Conservation (phyloP, 2,888 invertebrate genomes). For the Eulithis testata region DNA sequence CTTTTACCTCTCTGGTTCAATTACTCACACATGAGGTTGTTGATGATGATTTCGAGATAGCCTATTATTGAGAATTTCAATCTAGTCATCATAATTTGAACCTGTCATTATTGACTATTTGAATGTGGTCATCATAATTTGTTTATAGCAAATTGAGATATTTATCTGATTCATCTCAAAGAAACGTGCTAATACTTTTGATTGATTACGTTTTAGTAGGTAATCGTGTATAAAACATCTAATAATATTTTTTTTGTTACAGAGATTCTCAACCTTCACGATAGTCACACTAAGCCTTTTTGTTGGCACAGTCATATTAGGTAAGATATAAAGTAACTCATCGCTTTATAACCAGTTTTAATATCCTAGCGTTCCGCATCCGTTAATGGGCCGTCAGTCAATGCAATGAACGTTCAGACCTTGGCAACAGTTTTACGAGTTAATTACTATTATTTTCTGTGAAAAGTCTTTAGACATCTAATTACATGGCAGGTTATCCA, state of each 20-base stretch:
- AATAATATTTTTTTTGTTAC: slow-evolving; percentile 67
- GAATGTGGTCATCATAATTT: slow-evolving; percentile 30
- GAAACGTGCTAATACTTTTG: slow-evolving; percentile 12
- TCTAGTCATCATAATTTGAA: slow-evolving; percentile 10
- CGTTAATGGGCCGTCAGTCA: slow-evolving; percentile 41
- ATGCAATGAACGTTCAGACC: slow-evolving; percentile 42
- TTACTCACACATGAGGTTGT: slow-evolving; percentile 28
- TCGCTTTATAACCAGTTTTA: slow-evolving; percentile 14
- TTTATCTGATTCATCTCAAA: slow-evolving; percentile 18
- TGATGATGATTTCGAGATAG: slow-evolving; percentile 27
- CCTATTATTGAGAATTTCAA: slow-evolving; percentile 20
- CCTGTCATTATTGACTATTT: slow-evolving; percentile 23
- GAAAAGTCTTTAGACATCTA: slow-evolving; percentile 48
- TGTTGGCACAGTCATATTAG: slow-evolving; percentile 96
- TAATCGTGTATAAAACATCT: slow-evolving; percentile 9
- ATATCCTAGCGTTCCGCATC: slow-evolving; percentile 34
- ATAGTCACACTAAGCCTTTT: slow-evolving; percentile 96
- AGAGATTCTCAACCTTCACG: slow-evolving; percentile 96
- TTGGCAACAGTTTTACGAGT: slow-evolving; percentile 44
- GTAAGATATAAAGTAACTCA: slow-evolving; percentile 82
- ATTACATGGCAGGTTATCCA: slow-evolving; percentile 46
- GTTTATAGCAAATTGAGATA: slow-evolving; percentile 32
- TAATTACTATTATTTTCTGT: slow-evolving; percentile 54
- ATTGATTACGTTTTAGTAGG: not conserved
- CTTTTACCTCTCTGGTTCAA: slow-evolving; percentile 32